Percentiles rank a stretch among this genome's conserved stretches.
Evolutionary conservation across 2,888 invertebrate species (phyloP).

Genomic region (Campopleginae sp.): DNA sequence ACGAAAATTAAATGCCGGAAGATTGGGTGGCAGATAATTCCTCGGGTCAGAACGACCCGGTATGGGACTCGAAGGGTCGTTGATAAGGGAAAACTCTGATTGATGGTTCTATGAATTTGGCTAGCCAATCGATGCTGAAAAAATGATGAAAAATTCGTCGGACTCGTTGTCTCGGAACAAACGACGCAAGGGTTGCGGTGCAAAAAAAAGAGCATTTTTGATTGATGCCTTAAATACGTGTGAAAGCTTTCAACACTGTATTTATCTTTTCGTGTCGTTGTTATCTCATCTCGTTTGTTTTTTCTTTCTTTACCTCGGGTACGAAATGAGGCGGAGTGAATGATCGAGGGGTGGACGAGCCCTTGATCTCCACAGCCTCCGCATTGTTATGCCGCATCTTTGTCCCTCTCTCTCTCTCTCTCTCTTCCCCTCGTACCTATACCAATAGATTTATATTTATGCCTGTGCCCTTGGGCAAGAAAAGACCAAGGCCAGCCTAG

Average conservation of each 20-base stretch:
- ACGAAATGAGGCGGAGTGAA: slow-evolving; percentile 19
- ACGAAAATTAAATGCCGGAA: too few species aligned
- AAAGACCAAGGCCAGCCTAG: slow-evolving; percentile 65
- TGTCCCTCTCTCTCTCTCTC: background rate
- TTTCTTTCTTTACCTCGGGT: background rate
- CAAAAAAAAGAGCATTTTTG: background rate
- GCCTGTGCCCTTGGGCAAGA: background rate
- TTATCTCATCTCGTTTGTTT: slow-evolving; percentile 13
- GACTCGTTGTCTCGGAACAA: background rate
- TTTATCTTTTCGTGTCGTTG: slow-evolving; percentile 15
- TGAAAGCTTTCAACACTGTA: slow-evolving; percentile 25
- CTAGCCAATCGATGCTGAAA: too few species aligned
- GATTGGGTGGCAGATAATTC: too few species aligned
- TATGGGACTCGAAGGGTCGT: too few species aligned
- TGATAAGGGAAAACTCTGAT: too few species aligned
- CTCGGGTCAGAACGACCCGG: too few species aligned
- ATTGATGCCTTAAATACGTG: slow-evolving; percentile 29
- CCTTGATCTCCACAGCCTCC: slow-evolving; percentile 24
- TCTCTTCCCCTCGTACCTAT: too few species aligned
- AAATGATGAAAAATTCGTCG: too few species aligned
- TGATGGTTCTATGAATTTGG: too few species aligned
- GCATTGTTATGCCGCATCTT: slow-evolving; percentile 32
- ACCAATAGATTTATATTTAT: slow-evolving; percentile 2
- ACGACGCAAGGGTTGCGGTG: background rate
- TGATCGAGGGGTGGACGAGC: slow-evolving; percentile 9